Base-by-base conservation (phyloP, 2,888 invertebrate species). In the Slavum lentiscoides region DNA sequence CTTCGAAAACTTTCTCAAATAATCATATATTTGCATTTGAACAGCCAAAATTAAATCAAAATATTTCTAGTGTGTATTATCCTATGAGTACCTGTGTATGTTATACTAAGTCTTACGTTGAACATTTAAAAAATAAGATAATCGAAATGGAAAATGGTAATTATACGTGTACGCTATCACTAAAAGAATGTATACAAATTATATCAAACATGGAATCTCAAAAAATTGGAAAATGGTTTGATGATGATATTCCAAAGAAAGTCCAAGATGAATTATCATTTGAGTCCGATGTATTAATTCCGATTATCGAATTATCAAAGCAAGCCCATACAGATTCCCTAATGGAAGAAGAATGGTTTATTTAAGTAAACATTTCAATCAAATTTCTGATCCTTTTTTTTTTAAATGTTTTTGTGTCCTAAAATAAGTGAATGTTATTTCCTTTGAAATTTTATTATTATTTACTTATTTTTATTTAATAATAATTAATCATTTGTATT, bases 11-110 rank as follows among this genome's bases (percentile, higher is more conserved):
- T 6, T 21, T 11, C 8, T 55, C 64, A 43, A 13, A 80, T 23
- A 80, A 66, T 72, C 55, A 55, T 17, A 72, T 43, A 9, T 80
- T 72, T 58, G 61, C 64, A n/a, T 80, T 80, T 72, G 80, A 80
- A 72, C 53, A 72, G 9, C 64, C 80, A 0, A 39, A 80, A 2
- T 70, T 70, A 30, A 55, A 49, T 55, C 37, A 1, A 23, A 55
- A 23, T 64, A 15, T 21, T 7, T 8, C 9, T 23, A 19, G 21
- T 8, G 21, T 15, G 19, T 80, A 64, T n/a, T 62, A 58, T 19
- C 80, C 80, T 37, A 80, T 58, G 2, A 21, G n/a, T 8, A 58
- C n/a, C 0, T 64, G n/a, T 30, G 55, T 72, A 17, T 37, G 64
- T 9, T 23, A 80, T 58, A 55, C 21, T 11, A 55, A 19, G 15